Base-by-base conservation (phyloP, 2,888 invertebrate species). In the Drosophila demipolita region DNA sequence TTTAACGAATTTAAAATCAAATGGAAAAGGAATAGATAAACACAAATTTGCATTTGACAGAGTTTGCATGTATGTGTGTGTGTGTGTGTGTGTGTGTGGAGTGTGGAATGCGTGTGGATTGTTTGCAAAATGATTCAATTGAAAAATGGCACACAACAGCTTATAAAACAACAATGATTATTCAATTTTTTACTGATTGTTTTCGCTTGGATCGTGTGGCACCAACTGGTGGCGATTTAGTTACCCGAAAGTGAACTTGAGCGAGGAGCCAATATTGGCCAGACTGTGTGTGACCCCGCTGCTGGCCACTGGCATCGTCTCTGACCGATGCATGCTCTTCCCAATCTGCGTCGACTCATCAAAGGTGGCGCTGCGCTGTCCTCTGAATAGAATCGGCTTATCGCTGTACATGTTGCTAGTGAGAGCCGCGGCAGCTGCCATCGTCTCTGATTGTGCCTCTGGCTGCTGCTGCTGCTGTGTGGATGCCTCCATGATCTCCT, bases 161-260 rank as follows among this genome's bases (percentile, higher is more conserved):
- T 53, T 23, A 49, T 55, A 60, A 50, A 66, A 62, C 52, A 74
- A 61, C 58, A 55, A 48, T 11, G 23, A 36, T 58, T 3, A 1
- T 50, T 52, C 29, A n/a, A n/a, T 29, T 62, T 42, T 49, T 11
- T 54, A 36, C 17, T 36, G 17, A 7, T 12, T 45, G 20, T 12
- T 33, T 52, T 69, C 35, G 53, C 15, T 62, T 20, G 26, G 36
- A 17, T 53, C 60, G 15, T 48, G 55, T 38, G 26, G 20, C 23
- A 7, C 29, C 35, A n/a, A 36, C 20, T 49, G 63, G 32, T 45
- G 60, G 53, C 52, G 64, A 68, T 38, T 60, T 65, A 90, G 93
- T 94, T 94, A 97, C 97, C 97, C 96, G 92, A 97, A 97, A 90
- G 96, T 97, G 82, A 97, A 94, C 94, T 97, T 97, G 74, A 98